phyloP scores from a whole-genome alignment of 2,113 vertebrate genomes.

The Aspidoscelis tigris region DNA sequence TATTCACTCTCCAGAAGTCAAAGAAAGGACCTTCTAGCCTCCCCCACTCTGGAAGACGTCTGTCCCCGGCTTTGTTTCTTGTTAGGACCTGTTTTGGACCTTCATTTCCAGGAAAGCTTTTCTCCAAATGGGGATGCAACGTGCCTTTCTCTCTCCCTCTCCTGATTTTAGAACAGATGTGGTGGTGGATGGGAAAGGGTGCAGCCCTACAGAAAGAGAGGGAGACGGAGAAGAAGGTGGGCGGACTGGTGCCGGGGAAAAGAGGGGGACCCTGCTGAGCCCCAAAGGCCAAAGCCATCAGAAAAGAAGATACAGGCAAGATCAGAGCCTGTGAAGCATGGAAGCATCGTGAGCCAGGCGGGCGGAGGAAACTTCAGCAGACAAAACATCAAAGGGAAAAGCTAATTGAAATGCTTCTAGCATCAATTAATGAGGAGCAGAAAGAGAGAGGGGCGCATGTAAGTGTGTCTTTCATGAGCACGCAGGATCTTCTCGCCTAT shows the following conservation, averaged over 20 bases:
- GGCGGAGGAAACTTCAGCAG: constrained; percentile 26
- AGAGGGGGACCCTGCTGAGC: background rate
- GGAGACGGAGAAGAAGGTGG: background rate
- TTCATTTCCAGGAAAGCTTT: constrained; percentile 59
- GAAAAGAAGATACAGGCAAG: constrained; percentile 57
- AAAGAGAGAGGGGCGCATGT: background rate
- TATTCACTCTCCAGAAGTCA: background rate
- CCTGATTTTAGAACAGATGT: constrained; percentile 58
- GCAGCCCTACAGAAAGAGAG: background rate
- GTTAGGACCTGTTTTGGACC: constrained; percentile 59
- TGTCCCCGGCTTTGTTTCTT: constrained; percentile 47
- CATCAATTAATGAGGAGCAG: constrained; percentile 44
- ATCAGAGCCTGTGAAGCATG: constrained; percentile 55
- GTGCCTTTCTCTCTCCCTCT: background rate
- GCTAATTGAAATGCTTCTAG: constrained; percentile 52
- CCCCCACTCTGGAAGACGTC: constrained; percentile 52
- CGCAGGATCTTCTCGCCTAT: constrained; percentile 50
- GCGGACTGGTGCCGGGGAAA: too few species aligned
- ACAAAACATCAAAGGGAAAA: constrained; percentile 69
- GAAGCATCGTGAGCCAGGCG: constrained; percentile 34
- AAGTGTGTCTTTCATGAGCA: constrained; percentile 29
- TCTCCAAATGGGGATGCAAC: constrained; percentile 60
- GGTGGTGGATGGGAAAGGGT: constrained; percentile 21
- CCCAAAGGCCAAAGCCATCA: background rate
- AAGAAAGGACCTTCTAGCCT: background rate